These are phyloP conservation scores for Spodoptera exigua DNA, from an alignment of 2,888 invertebrate species.

Conservation along the genomic window DNA sequence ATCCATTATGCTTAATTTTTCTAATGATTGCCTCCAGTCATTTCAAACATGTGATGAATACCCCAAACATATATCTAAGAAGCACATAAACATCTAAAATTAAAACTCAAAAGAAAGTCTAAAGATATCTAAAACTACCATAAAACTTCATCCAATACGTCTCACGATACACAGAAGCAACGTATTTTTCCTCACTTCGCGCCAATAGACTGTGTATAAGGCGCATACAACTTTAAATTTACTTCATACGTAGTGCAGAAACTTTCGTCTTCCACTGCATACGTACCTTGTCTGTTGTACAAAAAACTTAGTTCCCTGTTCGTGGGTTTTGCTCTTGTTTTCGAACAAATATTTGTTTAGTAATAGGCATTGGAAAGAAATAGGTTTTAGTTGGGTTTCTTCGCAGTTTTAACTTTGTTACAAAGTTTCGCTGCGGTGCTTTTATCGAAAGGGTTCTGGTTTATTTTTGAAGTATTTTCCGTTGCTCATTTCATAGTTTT, in stretches of 20 bases:
- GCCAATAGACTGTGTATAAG: constrained; percentile 38
- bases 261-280: constrained; percentile 52
- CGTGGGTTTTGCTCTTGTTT: constrained; percentile 44
- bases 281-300: constrained; percentile 39
- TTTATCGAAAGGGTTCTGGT: constrained; percentile 19
- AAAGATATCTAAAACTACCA: constrained; percentile 30
- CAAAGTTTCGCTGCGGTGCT: constrained; percentile 4
- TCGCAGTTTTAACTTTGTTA: constrained; percentile 40
- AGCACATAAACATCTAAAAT: constrained; percentile 2
- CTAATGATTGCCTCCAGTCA: too few species aligned
- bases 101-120: constrained; percentile 11
- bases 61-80: too few species aligned
- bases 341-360: constrained; percentile 57
- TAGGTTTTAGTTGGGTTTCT: constrained; percentile 43
- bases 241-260: constrained; percentile 53
- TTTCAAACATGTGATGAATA: too few species aligned
- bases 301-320: constrained; percentile 53
- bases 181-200: constrained; percentile 47
- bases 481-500: not conserved
- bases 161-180: constrained; percentile 31
- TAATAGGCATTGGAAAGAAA: constrained; percentile 53
- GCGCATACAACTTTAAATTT: constrained; percentile 60
- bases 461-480: not conserved
- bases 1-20: too few species aligned
- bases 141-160: constrained; percentile 49